Conservation (phyloP, 2,797 vertebrate genomes). For the Pelodytes ibericus region DNA sequence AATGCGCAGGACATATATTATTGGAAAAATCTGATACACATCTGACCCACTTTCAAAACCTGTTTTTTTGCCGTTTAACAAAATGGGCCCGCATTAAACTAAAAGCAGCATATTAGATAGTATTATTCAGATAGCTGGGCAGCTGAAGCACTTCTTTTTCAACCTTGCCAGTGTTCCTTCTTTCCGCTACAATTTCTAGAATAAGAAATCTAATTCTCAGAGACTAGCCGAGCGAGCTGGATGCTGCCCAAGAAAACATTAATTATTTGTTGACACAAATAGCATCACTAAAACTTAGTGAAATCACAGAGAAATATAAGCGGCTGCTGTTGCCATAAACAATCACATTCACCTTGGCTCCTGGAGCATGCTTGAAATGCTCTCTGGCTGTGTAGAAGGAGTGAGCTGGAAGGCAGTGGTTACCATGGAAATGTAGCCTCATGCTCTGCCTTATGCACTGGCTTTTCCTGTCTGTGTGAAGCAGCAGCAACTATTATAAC, state of each 20-base stretch:
- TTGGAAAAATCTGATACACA: no score
- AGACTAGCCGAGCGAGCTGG: neutral
- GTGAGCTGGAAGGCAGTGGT: neutral
- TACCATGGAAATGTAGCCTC: neutral
- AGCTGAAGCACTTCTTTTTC: no score
- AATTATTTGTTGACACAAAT: slow-evolving; percentile 5
- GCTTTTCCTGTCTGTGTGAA: neutral
- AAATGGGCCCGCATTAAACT: no score
- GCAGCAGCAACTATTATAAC: neutral
- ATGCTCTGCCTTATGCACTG: neutral
- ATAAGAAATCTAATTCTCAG: neutral
- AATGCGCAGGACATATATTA: no score
- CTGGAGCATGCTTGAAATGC: slow-evolving; percentile 4
- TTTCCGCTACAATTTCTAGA: neutral
- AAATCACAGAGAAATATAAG: neutral
- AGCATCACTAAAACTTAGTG: slow-evolving; percentile 6
- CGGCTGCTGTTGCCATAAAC: neutral
- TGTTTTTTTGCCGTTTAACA: no score
- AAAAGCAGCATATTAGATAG: no score
- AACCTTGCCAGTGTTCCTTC: neutral
- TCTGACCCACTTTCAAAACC: no score
- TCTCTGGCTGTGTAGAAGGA: neutral
- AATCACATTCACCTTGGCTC: slow-evolving; percentile 9
- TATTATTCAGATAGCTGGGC: no score
- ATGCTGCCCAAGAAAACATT: slow-evolving; percentile 3